Percentiles rank a stretch among this genome's conserved stretches.
Conservation (phyloP, 2,113 vertebrate species). For the Anarhynchus alexandrinus region DNA sequence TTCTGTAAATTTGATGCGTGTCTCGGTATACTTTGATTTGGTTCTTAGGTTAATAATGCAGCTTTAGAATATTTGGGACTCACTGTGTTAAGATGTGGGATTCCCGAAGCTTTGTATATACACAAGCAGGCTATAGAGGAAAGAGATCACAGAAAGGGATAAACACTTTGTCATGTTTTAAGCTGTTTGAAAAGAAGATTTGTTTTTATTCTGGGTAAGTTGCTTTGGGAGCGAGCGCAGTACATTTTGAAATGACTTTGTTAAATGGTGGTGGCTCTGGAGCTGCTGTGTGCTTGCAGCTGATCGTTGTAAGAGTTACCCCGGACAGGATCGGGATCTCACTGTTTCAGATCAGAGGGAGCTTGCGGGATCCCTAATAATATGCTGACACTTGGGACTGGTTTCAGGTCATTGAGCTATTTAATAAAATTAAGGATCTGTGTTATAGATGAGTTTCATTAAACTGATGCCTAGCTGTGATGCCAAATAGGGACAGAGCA, state of each 20-base stretch:
- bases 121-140: background rate
- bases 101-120: background rate
- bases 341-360: background rate
- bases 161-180: slow-evolving; percentile 29
- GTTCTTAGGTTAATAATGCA: background rate
- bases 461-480: background rate
- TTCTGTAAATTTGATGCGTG: background rate
- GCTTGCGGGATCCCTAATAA: background rate
- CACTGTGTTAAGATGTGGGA: background rate
- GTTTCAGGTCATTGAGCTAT: background rate
- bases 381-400: background rate
- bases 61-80: background rate
- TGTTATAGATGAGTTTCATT: background rate
- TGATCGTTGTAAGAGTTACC: background rate
- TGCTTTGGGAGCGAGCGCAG: background rate
- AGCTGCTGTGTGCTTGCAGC: background rate
- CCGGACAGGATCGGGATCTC: background rate
- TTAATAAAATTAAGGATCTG: background rate
- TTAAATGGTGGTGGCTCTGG: background rate
- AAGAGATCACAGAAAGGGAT: slow-evolving; percentile 34
- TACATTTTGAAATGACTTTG: background rate
- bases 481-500: background rate
- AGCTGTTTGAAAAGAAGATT: slow-evolving; percentile 46
- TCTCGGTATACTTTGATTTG: background rate
- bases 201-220: slow-evolving; percentile 45